Base-by-base conservation (phyloP, 2,888 invertebrate species). In the Phorcus lineatus region DNA sequence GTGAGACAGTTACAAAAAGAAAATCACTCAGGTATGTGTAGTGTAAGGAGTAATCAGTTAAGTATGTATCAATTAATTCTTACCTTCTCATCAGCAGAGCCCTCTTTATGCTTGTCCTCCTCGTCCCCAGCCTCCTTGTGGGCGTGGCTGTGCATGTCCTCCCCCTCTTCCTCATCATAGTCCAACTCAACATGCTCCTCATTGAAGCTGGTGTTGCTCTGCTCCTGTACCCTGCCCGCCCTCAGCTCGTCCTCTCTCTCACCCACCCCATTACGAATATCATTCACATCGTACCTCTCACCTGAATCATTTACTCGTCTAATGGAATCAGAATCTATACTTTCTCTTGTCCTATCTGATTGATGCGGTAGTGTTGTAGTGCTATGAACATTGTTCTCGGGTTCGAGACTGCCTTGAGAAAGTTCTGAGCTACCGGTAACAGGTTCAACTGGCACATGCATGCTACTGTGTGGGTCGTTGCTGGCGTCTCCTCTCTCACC, bases 101-200 rank as follows among this genome's bases (percentile, higher is more conserved):
- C 87, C 55, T 85, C 83, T 13, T 83, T 84, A 54, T 87, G 86
- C 66, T 87, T 88, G 31, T 89, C 87, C 80, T 87, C 87, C 24
- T 87, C 88, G 54, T 87, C 86, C 67, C 88, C 85, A 19, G 86
- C 82, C 62, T 83, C 83, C 84, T 88, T 85, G 80, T 78, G 74
- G 52, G 52, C 52, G 40, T 80, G 82, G 13, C 75, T 52, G 31
- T 82, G 79, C 22, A 78, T 80, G 3, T 86, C 88, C 22, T 88
- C 89, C n/a, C 84, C 86, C 19, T 85, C 89, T 75, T 88, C 90
- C 74, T 92, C 92, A 84, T 93, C 93, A 86, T 93, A 94, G 85
- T 94, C 93, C 67, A 94, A 85, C 81, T 93, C 93, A 3, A 91
- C 92, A 78, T 93, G 92, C 80, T 93, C 92, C 80, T 93, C 92